These are phyloP conservation scores for Drosophila nr. perissopoda DNA, from an alignment of 2,888 invertebrate genomes.

Conservation along the genomic window DNA sequence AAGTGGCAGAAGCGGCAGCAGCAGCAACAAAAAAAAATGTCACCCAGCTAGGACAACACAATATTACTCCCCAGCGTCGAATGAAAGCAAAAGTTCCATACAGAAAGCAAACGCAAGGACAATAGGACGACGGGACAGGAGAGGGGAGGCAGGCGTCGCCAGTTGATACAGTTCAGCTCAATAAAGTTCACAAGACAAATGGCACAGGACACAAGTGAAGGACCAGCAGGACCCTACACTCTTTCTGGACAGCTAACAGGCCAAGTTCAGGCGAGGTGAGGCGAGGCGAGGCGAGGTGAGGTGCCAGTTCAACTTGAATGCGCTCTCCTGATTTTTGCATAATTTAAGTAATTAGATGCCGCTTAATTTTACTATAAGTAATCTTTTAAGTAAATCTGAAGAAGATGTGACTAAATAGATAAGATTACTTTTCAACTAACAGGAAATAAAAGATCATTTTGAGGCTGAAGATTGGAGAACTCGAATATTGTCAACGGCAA, in stretches of 20 bases:
- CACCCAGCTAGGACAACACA: constrained; percentile 38
- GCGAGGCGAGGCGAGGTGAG: background rate
- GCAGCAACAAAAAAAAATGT: constrained; percentile 26
- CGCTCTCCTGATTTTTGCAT: background rate
- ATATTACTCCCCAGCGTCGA: constrained; percentile 74
- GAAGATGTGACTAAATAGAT: background rate
- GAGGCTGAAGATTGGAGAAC: background rate
- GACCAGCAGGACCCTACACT: background rate
- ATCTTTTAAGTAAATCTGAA: background rate
- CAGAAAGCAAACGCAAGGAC: constrained; percentile 12
- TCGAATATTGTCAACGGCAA: background rate
- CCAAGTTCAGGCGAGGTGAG: background rate
- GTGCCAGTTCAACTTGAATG: background rate
- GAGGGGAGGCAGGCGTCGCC: background rate
- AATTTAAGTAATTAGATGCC: background rate
- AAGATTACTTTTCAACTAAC: background rate
- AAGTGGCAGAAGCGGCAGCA: background rate
- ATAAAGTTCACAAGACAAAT: constrained; percentile 58
- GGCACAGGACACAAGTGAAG: constrained; percentile 15
- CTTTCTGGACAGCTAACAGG: background rate
- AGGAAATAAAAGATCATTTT: background rate
- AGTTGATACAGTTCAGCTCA: constrained; percentile 27
- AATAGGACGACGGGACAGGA: constrained; percentile 2
- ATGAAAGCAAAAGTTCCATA: constrained; percentile 82
- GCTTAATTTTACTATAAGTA: background rate